Conservation (phyloP, 2,797 vertebrate species). For the Anguilla megastoma region DNA sequence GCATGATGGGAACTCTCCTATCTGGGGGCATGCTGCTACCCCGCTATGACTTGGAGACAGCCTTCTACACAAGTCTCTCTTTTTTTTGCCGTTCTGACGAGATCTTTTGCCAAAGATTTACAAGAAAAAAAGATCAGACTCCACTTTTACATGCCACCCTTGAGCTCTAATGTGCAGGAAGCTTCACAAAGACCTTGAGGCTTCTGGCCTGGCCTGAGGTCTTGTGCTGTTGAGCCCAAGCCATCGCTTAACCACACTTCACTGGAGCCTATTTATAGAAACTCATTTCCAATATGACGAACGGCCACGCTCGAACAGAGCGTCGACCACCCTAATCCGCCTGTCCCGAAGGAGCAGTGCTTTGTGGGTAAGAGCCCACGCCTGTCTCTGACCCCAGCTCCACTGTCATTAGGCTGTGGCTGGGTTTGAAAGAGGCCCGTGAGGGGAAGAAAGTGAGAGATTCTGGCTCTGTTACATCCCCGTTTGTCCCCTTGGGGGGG, state of each 20-base stretch:
- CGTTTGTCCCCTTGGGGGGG: neutral
- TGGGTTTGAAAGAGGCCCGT: neutral
- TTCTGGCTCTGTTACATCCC: neutral
- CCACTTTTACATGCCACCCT: neutral
- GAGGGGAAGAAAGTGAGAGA: neutral
- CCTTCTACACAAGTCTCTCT: neutral
- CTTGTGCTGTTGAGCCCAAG: slow-evolving; percentile 26
- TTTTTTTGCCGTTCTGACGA: too few species aligned
- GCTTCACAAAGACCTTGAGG: neutral
- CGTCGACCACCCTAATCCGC: slow-evolving; percentile 4
- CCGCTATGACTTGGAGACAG: neutral
- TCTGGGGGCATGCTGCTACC: slow-evolving; percentile 48
- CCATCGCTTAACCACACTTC: slow-evolving; percentile 49
- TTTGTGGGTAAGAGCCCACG: neutral
- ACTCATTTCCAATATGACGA: slow-evolving; percentile 37
- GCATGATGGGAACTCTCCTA: slow-evolving; percentile 67
- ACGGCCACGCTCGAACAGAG: neutral
- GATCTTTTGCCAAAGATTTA: neutral
- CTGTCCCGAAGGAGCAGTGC: neutral
- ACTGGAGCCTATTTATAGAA: slow-evolving; percentile 54
- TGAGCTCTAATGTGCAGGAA: neutral
- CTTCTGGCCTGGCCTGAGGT: neutral
- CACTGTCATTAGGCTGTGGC: neutral
- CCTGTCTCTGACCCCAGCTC: neutral
- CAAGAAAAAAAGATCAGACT: neutral